Percentiles rank a stretch among this genome's conserved stretches.
Evolutionary conservation across 2,113 vertebrate species (phyloP).

Genomic region (Xiphophorus couchianus): DNA sequence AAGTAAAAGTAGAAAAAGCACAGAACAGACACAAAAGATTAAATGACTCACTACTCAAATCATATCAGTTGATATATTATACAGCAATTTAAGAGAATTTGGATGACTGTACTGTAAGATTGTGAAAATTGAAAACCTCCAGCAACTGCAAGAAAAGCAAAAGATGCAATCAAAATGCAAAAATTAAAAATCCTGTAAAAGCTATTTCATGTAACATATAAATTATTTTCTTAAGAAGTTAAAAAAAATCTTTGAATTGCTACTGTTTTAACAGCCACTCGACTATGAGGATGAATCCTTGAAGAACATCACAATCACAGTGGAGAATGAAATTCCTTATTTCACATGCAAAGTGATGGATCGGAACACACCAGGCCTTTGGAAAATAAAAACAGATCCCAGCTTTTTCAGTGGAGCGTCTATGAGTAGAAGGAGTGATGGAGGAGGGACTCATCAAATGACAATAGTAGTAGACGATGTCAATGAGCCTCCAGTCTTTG

Average conservation of each 20-base stretch:
- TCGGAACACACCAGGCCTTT: neutral
- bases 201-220: no score
- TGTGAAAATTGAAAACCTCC: no score
- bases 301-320: slow-evolving; percentile 56
- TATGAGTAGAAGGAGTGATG: fast-evolving
- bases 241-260: neutral
- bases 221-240: no score
- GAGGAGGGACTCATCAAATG: neutral
- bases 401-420: neutral
- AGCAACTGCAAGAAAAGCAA: no score
- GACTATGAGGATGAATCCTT: slow-evolving; percentile 49
- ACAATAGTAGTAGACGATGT: slow-evolving; percentile 67
- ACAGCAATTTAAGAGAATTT: no score
- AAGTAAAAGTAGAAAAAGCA: no score
- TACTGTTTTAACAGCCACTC: slow-evolving; percentile 43
- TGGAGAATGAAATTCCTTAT: slow-evolving; percentile 63
- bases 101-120: no score
- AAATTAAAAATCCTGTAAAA: no score
- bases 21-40: no score
- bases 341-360: slow-evolving; percentile 57
- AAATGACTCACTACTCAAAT: no score
- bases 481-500: slow-evolving; percentile 72
- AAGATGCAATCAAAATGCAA: no score
- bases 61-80: no score
- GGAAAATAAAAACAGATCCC: slow-evolving; percentile 39